phyloP scores from a whole-genome alignment of 2,888 invertebrate genomes.

The Cephalotes varians region DNA sequence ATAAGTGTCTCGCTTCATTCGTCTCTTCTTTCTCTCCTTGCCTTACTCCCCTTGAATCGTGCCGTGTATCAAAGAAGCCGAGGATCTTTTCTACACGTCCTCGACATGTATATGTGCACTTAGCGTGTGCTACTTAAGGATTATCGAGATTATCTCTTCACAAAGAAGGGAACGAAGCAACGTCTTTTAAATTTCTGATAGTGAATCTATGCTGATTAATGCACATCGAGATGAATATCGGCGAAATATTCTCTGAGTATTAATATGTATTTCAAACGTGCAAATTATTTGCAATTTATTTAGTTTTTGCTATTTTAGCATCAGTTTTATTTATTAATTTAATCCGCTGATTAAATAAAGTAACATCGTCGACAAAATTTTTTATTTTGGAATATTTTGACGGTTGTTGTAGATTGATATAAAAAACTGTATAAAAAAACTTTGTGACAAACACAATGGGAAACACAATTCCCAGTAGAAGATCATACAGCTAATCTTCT shows the following conservation, averaged over 20 bases:
- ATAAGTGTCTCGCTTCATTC: slow-evolving; percentile 22
- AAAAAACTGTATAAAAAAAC: not conserved
- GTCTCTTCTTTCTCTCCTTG: not conserved
- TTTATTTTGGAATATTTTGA: slow-evolving; percentile 2
- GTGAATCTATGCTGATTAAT: not conserved
- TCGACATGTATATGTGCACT: slow-evolving; percentile 2
- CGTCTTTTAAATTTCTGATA: slow-evolving; percentile 22
- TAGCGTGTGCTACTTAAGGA: not conserved
- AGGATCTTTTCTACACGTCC: not conserved
- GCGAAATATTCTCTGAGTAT: not conserved
- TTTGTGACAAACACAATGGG: not conserved
- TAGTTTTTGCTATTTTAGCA: not conserved
- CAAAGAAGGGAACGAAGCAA: not conserved
- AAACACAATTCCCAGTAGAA: not conserved
- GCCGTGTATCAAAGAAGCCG: not conserved
- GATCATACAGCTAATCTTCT: not conserved
- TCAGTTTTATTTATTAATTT: not conserved
- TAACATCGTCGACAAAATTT: not conserved
- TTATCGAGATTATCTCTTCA: slow-evolving; percentile 23
- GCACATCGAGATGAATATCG: not conserved
- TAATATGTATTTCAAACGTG: not conserved
- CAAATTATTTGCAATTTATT: not conserved
- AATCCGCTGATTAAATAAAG: not conserved
- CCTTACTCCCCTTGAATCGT: not conserved
- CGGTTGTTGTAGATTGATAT: not conserved